Evolutionary conservation across 2,888 invertebrate genomes (phyloP), one percentile per base, ranked within the genome.

Genomic region (Xestia c-nigrum): DNA sequence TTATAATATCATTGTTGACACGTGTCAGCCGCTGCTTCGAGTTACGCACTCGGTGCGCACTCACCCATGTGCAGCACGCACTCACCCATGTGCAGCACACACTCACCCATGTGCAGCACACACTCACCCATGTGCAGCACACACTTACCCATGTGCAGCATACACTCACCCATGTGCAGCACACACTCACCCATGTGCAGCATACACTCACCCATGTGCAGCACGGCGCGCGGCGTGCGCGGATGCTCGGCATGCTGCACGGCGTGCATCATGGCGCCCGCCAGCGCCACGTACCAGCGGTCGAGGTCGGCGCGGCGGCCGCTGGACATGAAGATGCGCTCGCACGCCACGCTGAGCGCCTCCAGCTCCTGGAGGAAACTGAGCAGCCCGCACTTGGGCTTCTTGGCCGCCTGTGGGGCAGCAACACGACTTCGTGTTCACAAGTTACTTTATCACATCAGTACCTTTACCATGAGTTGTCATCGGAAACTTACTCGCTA

Each of bases 351-450:
- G 43, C 78, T 98, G 96, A 99, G 98, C 87, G 98, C 97, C 97
- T 99, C 99, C 94, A 99, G 98, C 94, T 99, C 99, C 79, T 98
- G 98, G 52, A 99, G 98, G 95, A 99, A 99, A 0, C 98, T 97
- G 78, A 99, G 96, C 89, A 99, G 98, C 63, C 99, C 99, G 95
- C 99, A 99, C 95, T 99, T 99, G 57, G 98, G 97, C 64, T 96
- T 95, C 81, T 95, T 95, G 19, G 94, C 92, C 77, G 99, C 98
- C 88, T 82, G 76, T 6, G 24, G 97, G n/a, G n/a, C 14, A 46
- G 3, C 64, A 7, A 43, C 63, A 64, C n/a, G 40, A 43, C n/a
- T 16, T 59, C 9, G 59, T 59, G 10, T 61, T 61, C 61, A 38
- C 61, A 16, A 10, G 19, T 16, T 47, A 47, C 24, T 47, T 47